Evolutionary conservation across 2,888 invertebrate species (phyloP).

Genomic region (Microplitis deprimator): DNA sequence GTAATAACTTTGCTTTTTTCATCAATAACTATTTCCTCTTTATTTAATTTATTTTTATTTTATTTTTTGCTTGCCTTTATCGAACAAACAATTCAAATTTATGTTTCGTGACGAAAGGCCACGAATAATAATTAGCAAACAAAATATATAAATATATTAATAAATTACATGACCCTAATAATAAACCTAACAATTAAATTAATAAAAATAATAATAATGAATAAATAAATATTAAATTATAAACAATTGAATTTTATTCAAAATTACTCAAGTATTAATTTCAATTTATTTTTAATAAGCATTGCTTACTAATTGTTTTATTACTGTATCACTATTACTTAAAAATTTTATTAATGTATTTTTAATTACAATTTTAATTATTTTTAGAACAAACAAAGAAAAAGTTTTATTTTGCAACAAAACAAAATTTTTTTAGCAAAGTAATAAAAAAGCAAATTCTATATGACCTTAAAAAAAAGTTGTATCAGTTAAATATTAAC

Average conservation of each 20-base stretch:
- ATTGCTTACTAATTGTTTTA: too few species aligned
- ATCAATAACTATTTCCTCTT: neutral
- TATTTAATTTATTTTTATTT: neutral
- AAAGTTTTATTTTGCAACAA: too few species aligned
- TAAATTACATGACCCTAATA: neutral
- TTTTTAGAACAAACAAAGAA: too few species aligned
- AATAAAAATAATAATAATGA: neutral
- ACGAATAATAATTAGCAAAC: neutral
- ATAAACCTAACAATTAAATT: neutral
- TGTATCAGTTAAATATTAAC: conserved; percentile 1
- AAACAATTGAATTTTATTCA: too few species aligned
- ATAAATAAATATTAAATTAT: too few species aligned
- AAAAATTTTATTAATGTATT: too few species aligned
- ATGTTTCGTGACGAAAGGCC: neutral
- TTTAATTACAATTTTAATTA: too few species aligned
- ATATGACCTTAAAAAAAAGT: neutral
- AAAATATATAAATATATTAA: neutral
- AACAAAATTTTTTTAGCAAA: too few species aligned
- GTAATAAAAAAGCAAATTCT: neutral
- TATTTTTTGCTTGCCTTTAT: neutral
- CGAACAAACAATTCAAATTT: neutral
- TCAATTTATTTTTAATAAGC: too few species aligned
- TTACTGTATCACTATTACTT: too few species aligned
- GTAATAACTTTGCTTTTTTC: neutral
- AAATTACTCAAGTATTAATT: too few species aligned